Evolutionary conservation across 2,797 vertebrate genomes (phyloP), one percentile per base, ranked within the genome.

Genomic region (Gallirallus australis): DNA sequence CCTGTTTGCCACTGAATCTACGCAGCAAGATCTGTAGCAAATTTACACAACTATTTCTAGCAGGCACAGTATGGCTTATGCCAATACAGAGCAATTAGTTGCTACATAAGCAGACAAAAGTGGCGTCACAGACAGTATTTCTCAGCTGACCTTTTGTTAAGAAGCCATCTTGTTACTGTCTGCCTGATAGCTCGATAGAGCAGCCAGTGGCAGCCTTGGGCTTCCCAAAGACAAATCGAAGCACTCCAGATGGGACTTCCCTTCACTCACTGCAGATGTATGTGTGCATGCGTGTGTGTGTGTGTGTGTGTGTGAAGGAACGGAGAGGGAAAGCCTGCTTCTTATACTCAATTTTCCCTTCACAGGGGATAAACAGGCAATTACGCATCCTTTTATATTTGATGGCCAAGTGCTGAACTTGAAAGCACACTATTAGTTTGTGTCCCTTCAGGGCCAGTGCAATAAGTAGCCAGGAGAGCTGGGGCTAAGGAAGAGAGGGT

Each of bases 321-420:
- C 89, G 85, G 96, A 82, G 95, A 97, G 97, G 98, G 96, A 98
- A 98, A 95, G 97, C 95, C 95, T 97, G 86, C 96, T 95, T 98
- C 98, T 98, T 98, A 97, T 98, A 98, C 98, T 98, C 98, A 98
- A 98, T 98, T 98, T 99, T 91, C 96, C 97, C 98, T 98, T 99
- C 98, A 98, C 98, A 97, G 98, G 98, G 98, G 98, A 99, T 99
- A 99, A 99, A 99, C 98, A 99, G 99, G 98, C 99, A 99, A 99
- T 99, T 98, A 99, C 98, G 98, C 98, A 98, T 99, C 98, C 98
- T 98, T 98, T 99, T 98, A 98, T 98, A 98, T 98, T 98, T 98
- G 98, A 98, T 98, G 99, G 98, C 98, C 98, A 97, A 99, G 98
- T 98, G 96, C 98, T 98, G 98, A 99, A 99, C 98, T 98, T 99